Evolutionary conservation across 1,140 invertebrate genomes (phyloP), one percentile per base, ranked within the genome.

Genomic region (Psix sp.): DNA sequence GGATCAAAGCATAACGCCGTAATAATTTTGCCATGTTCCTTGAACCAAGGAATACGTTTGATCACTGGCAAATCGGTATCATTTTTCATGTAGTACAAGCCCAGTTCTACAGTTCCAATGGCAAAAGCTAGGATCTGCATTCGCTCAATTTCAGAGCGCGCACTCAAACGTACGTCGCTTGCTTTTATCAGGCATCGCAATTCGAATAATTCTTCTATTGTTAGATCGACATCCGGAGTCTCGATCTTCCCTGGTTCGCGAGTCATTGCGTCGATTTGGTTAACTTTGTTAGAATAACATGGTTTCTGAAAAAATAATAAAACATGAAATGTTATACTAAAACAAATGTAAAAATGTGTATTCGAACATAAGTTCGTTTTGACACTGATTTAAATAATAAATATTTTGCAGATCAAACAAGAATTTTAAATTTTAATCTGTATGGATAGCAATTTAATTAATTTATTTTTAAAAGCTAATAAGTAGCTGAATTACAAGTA

Each of bases 21-120:
- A 29, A 93, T 91, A 65, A 85, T 82, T 81, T 90, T 91, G 36
- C 88, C 86, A 14, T 82, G 83, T 18, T 89, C 88, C 66, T 87
- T 85, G 80, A 91, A 91, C 92, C 92, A 94, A 65, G 90, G 90
- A 56, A 94, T 84, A 77, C 90, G 89, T 76, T 91, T 92, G n/a
- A 92, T 80, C n/a, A 91, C 84, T 36, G 88, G 89, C 63, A 60
- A 76, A 17, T 57, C 66, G n/a, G 49, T 26, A 4, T 74, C 70
- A 15, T 84, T 76, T 33, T 72, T 80, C 36, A 82, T 78, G 39
- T 86, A 86, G 75, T 86, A 86, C 7, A 88, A 56, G 18, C 84
- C 80, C 18, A 88, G 71, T 46, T 88, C 84, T 0, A 75, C 68
- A 18, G 71, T 81, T 10, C 78, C 78, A 11, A 82, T 84, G 16